These are phyloP conservation scores for Drosophila mimica DNA, from an alignment of 2,888 invertebrate genomes.

Conservation along the genomic window DNA sequence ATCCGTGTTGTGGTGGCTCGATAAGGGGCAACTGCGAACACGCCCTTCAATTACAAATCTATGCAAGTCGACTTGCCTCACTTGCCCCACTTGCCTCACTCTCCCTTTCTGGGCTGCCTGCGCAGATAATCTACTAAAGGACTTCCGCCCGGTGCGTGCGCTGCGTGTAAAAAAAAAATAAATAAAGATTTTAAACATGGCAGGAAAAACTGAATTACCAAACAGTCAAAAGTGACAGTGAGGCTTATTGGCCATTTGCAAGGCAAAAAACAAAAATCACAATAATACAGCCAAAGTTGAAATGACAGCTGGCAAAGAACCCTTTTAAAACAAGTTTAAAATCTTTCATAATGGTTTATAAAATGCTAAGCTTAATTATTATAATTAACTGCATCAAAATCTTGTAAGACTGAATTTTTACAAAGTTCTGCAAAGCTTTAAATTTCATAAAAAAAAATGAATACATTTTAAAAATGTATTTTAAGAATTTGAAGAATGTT, in stretches of 20 bases:
- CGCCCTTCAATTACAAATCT: constrained; percentile 85
- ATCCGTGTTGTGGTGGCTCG: constrained; percentile 21
- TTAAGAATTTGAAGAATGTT: too few species aligned
- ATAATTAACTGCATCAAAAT: neutral
- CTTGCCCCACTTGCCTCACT: neutral
- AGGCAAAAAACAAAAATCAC: neutral
- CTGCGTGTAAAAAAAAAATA: constrained; percentile 61
- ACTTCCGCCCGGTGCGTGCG: constrained; percentile 83
- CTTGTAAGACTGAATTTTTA: neutral
- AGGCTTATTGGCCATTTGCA: neutral
- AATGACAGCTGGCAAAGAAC: neutral
- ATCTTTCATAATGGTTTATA: neutral
- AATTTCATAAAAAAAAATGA: neutral
- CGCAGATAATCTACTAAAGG: constrained; percentile 83
- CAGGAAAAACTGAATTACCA: constrained; percentile 24
- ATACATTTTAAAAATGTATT: neutral
- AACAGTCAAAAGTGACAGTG: constrained; percentile 1
- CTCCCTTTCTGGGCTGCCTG: constrained; percentile 35
- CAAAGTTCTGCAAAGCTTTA: neutral
- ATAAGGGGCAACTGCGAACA: constrained; percentile 61
- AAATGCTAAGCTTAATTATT: neutral
- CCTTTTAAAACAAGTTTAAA: neutral
- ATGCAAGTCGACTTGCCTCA: constrained; percentile 56
- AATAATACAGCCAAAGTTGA: neutral
- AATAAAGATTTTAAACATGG: constrained; percentile 18